Evolutionary conservation across 2,797 vertebrate genomes (phyloP).

Genomic region (Hoplostethus mediterraneus): DNA sequence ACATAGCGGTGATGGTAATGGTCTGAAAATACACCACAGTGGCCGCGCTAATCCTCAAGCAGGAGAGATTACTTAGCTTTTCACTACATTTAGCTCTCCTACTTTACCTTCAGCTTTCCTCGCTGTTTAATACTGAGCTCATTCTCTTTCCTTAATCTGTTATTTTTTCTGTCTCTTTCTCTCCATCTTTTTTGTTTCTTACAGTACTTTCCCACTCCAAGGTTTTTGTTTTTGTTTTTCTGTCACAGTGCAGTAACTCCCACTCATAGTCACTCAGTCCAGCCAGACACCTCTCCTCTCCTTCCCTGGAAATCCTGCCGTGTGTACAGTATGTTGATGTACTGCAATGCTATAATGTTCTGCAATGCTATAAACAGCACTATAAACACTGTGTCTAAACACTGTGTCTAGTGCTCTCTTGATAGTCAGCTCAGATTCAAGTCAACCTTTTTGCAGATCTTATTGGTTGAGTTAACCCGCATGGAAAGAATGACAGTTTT

Average conservation of each 20-base stretch:
- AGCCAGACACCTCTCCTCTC: neutral
- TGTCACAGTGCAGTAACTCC: neutral
- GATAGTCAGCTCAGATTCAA: neutral
- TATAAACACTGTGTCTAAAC: neutral
- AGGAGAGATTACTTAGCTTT: slow-evolving; percentile 47
- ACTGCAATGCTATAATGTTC: neutral
- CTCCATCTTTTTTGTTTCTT: neutral
- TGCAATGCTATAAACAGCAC: neutral
- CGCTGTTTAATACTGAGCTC: neutral
- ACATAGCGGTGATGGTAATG: neutral
- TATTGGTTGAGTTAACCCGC: no score
- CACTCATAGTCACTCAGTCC: neutral
- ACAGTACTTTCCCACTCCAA: neutral
- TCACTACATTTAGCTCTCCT: slow-evolving; percentile 57
- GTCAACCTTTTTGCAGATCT: no score
- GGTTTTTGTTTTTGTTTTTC: neutral
- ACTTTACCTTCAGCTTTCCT: slow-evolving; percentile 21
- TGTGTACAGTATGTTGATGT: neutral
- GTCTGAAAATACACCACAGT: slow-evolving; percentile 1
- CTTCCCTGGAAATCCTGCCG: neutral
- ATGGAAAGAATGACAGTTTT: no score
- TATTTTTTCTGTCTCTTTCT: neutral
- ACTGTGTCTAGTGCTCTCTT: neutral
- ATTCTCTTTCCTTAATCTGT: neutral
- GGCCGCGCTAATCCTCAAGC: neutral